Evolutionary conservation across 2,888 invertebrate genomes (phyloP), one percentile per base, ranked within the genome.

Genomic region (Nezara viridula): DNA sequence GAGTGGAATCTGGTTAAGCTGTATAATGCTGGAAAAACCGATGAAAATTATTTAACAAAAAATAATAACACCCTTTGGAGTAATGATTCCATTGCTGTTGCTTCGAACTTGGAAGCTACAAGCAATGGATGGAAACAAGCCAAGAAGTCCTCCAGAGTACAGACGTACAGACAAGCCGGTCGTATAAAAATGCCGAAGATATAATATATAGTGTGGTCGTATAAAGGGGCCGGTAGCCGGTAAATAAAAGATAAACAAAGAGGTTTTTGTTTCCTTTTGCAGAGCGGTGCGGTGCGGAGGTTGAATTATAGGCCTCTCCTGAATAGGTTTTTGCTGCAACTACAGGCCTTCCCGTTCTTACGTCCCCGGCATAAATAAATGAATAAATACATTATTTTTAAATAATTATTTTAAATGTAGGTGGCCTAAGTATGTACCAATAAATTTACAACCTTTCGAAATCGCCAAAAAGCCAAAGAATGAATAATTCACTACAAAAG

Each of bases 221-320:
- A 73, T 73, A 73, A 73, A 73, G 66, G 66, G 66, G 10, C 66
- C 66, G 66, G 66, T 73, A 73, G 66, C 66, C 66, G 37, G 19
- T 73, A 73, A 73, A 73, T 73, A 73, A 73, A 73, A 73, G 27
- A 73, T 73, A 73, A 73, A 73, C 66, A 73, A 73, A 37, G 66
- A 37, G 66, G 32, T 73, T 73, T 73, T 73, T 73, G 66, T 73
- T 73, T 73, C 66, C 66, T 73, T 73, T 73, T 73, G 32, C 66
- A 37, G 66, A 37, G 32, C 66, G 19, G 66, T 73, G 66, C 27
- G 27, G 5, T 32, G 66, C 66, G 12, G 32, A 73, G 66, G 32
- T 73, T 73, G 66, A 73, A 37, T 73, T 73, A 73, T 37, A 73
- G 66, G 19, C 19, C 66, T 37, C 66, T 73, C 19, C 66, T 73